A percentile compares a stretch with the other conserved stretches of the same genome.
Evolutionary conservation across 1,140 invertebrate species (phyloP).

Genomic region (Bilobella aurantiaca): DNA sequence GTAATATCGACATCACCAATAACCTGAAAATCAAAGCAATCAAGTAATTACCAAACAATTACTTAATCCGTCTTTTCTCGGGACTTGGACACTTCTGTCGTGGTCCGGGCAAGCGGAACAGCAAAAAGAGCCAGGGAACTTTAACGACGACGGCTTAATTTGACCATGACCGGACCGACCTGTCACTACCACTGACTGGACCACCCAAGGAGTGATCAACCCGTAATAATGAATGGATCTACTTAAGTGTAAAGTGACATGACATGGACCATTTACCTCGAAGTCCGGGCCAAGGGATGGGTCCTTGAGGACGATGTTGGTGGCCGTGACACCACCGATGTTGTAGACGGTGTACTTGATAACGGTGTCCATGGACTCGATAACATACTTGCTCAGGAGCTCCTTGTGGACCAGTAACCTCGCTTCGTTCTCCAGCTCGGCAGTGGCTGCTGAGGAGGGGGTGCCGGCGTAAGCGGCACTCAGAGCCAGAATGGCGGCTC

Average conservation of each 20-base stretch:
- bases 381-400: slow-evolving; percentile 93
- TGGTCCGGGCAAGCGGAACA: too few species aligned
- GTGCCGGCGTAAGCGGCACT: neutral
- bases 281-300: slow-evolving; percentile 83
- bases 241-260: neutral
- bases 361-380: slow-evolving; percentile 95
- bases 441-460: neutral
- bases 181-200: slow-evolving; percentile 61
- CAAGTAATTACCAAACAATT: too few species aligned
- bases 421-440: slow-evolving; percentile 40
- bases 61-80: too few species aligned
- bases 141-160: too few species aligned
- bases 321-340: slow-evolving; percentile 72
- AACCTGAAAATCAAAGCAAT: slow-evolving; percentile 36
- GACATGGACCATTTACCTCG: slow-evolving; percentile 40
- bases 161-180: too few species aligned
- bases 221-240: neutral
- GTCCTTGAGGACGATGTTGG: slow-evolving; percentile 77
- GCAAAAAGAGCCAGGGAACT: too few species aligned
- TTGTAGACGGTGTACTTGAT: slow-evolving; percentile 69
- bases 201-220: neutral
- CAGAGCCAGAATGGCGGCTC: neutral
- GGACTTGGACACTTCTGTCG: too few species aligned
- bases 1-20: slow-evolving; percentile 70
- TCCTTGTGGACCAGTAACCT: slow-evolving; percentile 71